Base-by-base conservation (phyloP, 2,888 invertebrate species). In the Lasioglossum figueresi region DNA sequence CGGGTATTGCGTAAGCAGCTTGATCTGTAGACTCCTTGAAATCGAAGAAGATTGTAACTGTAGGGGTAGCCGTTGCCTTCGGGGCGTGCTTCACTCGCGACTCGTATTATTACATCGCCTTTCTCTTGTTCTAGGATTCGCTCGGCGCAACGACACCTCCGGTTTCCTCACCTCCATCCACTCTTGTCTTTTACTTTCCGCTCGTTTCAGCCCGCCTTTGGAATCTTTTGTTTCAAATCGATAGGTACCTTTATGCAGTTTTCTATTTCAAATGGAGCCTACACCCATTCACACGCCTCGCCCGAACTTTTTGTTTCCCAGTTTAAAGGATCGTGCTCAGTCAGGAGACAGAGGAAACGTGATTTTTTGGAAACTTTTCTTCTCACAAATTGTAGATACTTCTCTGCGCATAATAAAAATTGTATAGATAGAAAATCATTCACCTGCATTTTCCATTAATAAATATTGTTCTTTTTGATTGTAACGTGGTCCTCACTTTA, bases 1-100 rank as follows among this genome's bases (percentile, higher is more conserved):
- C 63, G 71, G 70, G 80, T 80, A 88, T 85, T 86, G 80, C 88
- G 87, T 85, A 89, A 91, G 89, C 88, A 88, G 88, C 86, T 85
- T 90, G 90, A 91, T 91, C 86, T 88, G 86, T 76, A 88, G 89
- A 88, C 82, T 84, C 86, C 87, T 91, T 91, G 89, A 91, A 91
- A 91, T 91, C 92, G 88, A 89, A 92, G 90, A 91, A 88, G 89
- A 83, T 83, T 85, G 88, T 87, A 89, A 89, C 83, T 89, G 71
- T 87, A 89, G 81, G 86, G 86, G 85, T 79, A 79, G 82, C 76
- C 70, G 81, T 86, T 83, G 86, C 86, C 78, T 88, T 75, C 83
- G 87, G 80, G 86, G 86, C 92, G 91, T 91, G 91, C 91, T 85
- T 89, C 82, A 77, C 74, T 79, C 88, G 76, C 86, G 78, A 79